A percentile compares a stretch with the other conserved stretches of the same genome.
Evolutionary conservation across 2,113 vertebrate genomes (phyloP).

Genomic region (Climacteris rufus): DNA sequence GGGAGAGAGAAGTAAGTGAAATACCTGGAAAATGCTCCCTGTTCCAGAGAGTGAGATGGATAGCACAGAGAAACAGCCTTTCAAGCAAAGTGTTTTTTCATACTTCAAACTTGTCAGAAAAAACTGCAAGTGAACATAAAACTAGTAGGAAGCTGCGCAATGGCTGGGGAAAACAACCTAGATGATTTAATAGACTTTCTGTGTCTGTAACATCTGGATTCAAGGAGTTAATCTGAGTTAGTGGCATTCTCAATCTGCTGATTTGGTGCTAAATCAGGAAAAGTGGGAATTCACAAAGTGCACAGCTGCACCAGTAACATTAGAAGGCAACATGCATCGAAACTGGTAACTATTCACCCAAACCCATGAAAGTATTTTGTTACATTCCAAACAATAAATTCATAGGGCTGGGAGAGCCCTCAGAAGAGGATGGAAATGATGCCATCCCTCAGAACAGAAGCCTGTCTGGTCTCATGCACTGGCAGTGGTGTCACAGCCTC

Average conservation of each 20-base stretch:
- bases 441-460: neutral
- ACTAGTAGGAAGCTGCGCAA: neutral
- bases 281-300: neutral
- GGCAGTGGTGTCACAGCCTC: neutral
- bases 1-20: neutral
- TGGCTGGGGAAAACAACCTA: neutral
- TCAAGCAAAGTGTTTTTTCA: neutral
- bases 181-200: neutral
- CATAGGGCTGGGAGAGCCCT: neutral
- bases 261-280: neutral
- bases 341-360: neutral
- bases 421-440: no score
- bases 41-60: neutral
- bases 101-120: neutral
- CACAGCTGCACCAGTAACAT: neutral
- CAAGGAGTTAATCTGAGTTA: neutral
- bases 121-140: neutral
- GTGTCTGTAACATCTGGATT: neutral
- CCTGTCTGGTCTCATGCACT: accelerated
- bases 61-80: neutral
- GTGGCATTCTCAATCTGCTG: neutral
- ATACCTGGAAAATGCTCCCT: no score
- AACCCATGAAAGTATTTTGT: neutral
- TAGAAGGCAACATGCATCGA: neutral
- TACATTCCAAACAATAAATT: neutral